Conservation (phyloP, 2,113 vertebrate genomes). For the Tragulus kanchil region DNA sequence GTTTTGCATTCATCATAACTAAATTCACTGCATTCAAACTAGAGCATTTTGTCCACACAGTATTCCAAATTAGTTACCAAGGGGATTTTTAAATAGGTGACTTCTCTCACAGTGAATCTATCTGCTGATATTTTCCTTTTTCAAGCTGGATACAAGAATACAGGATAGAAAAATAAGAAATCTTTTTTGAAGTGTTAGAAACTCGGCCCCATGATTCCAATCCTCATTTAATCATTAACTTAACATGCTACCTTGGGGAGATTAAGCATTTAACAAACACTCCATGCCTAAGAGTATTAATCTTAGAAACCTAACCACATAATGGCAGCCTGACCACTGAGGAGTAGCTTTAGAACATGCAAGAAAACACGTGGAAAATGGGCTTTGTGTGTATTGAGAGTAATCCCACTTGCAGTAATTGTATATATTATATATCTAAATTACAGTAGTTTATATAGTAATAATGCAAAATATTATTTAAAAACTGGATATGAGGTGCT, state of each 20-base stretch:
- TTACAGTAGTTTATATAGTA: neutral
- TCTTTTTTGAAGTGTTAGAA: constrained; percentile 40
- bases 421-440: neutral
- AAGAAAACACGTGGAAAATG: neutral
- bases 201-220: neutral
- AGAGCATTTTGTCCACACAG: neutral
- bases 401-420: neutral
- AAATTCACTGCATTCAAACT: neutral
- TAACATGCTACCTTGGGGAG: constrained; percentile 4
- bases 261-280: constrained; percentile 37
- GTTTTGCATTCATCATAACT: neutral
- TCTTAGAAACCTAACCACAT: neutral
- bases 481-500: neutral
- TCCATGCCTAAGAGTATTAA: neutral
- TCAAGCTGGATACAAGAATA: neutral
- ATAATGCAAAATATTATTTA: neutral
- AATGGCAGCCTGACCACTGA: constrained; percentile 18
- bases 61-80: neutral
- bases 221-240: constrained; percentile 65
- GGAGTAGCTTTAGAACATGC: neutral
- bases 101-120: neutral
- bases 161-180: neutral
- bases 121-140: neutral
- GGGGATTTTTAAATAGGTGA: neutral
- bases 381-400: neutral